A percentile compares a stretch with the other conserved stretches of the same genome.
These are phyloP conservation scores for Drosophila sturtevanti DNA, from an alignment of 1,140 invertebrate genomes.

Conservation along the genomic window DNA sequence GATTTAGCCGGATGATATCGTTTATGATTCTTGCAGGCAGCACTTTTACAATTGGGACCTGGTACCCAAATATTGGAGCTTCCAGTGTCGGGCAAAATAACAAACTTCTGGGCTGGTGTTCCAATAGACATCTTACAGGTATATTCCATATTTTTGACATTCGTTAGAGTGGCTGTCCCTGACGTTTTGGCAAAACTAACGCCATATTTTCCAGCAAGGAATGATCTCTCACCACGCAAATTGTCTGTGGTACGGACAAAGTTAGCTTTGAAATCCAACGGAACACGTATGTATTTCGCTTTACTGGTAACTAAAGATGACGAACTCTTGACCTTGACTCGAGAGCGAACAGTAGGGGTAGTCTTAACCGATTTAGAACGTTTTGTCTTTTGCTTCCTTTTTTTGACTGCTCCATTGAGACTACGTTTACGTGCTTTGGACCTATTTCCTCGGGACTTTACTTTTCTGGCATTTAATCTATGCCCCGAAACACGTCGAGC, in stretches of 20 bases:
- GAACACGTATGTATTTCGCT: conserved; percentile 4
- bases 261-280: conserved; percentile 32
- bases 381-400: not conserved
- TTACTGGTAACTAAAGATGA: not conserved
- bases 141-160: conserved; percentile 39
- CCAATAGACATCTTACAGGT: conserved; percentile 35
- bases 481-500: not conserved
- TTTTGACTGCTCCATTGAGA: conserved; percentile 25
- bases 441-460: not conserved
- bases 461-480: not conserved
- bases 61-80: conserved; percentile 47
- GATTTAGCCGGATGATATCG: conserved; percentile 27
- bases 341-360: too few species aligned
- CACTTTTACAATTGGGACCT: conserved; percentile 26
- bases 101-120: conserved; percentile 33
- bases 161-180: not conserved
- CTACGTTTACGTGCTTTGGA: not conserved
- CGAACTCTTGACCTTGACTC: not conserved
- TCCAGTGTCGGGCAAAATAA: conserved; percentile 35
- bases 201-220: conserved; percentile 33
- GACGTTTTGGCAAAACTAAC: conserved; percentile 21
- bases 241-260: conserved; percentile 38
- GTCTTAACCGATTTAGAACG: not conserved
- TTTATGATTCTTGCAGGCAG: conserved; percentile 24
- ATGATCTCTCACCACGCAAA: conserved; percentile 24